Base-by-base conservation (phyloP, 2,888 invertebrate species). In the Schrankia costaestrigalis region DNA sequence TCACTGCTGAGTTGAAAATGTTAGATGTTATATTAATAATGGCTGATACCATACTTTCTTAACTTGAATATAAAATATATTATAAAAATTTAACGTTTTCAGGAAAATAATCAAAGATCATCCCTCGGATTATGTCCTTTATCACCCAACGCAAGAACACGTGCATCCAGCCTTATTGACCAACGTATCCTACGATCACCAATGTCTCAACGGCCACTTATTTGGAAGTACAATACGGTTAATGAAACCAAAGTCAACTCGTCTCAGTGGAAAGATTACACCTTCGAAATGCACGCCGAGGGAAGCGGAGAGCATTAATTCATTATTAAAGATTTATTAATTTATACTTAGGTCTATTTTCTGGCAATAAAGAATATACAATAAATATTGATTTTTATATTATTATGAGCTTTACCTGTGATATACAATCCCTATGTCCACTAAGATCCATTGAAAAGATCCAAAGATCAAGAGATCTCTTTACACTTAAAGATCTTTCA, bases 211-310 rank as follows among this genome's bases (percentile, higher is more conserved):
- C 66, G 56, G 12, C 45, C 62, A 11, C 49, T 59, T 8, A 38
- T 60, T 11, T 84, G 85, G 83, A 86, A 85, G 61, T 85, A 80
- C 46, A 85, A 85, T 36, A 85, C 86, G 6, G 70, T 86, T 28
- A 84, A 80, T 37, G 84, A 84, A 56, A 61, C 71, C 3, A 45
- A 81, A n/a, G 74, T 84, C 19, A 72, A 77, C 41, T 77, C 83
- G 5, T 65, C 73, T 1, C 68, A 57, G 22, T 84, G 79, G 79
- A 83, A 82, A 44, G 76, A 78, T 10, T 81, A 79, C 33, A 62
- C 67, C 1, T 79, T 75, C 37, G 76, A 75, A 4, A 40, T 46
- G 1, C 65, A 65, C 33, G 52, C 58, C 11, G 57, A 64, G 2
- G 60, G 60, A 40, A 59, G 57, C 34, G 57, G 53, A 11, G 51